These are phyloP conservation scores for Oeneis ivallda DNA, from an alignment of 2,888 invertebrate genomes.

Conservation along the genomic window DNA sequence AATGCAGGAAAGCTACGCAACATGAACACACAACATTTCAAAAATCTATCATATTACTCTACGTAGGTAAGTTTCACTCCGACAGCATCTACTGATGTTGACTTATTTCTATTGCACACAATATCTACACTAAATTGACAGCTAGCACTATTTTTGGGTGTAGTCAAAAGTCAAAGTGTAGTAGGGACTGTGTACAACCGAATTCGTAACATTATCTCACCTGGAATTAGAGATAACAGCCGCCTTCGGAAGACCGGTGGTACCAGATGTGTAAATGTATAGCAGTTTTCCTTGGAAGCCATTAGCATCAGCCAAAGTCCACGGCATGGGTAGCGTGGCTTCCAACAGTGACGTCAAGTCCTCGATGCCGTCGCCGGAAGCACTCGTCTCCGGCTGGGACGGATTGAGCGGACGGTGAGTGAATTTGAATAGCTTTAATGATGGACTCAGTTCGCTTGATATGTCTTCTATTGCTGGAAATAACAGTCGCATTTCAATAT, in stretches of 20 bases:
- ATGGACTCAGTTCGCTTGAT: slow-evolving; percentile 83
- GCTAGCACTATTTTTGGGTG: too few relatives aligned
- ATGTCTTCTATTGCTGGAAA: slow-evolving; percentile 86
- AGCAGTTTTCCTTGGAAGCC: slow-evolving; percentile 91
- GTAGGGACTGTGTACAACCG: too few relatives aligned
- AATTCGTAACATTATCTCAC: slow-evolving; percentile 65
- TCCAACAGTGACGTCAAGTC: slow-evolving; percentile 83
- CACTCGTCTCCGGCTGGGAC: slow-evolving; percentile 43
- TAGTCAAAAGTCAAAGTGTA: too few relatives aligned
- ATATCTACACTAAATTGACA: too few relatives aligned
- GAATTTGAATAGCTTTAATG: slow-evolving; percentile 85
- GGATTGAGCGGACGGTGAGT: slow-evolving; percentile 59
- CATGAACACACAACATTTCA: too few relatives aligned
- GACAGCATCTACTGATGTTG: too few relatives aligned
- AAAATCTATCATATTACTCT: too few relatives aligned
- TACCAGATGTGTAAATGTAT: slow-evolving; percentile 99
- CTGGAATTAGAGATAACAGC: slow-evolving; percentile 97
- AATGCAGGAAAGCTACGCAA: too few relatives aligned
- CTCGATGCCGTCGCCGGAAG: slow-evolving; percentile 68
- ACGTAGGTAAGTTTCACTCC: too few relatives aligned
- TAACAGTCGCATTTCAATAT: neutral
- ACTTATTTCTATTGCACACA: too few relatives aligned
- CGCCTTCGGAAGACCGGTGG: slow-evolving; percentile 98
- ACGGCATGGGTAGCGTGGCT: slow-evolving; percentile 79
- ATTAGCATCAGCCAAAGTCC: slow-evolving; percentile 81